Conservation (phyloP, 2,797 vertebrate species). For the Enteromius anoplus region DNA sequence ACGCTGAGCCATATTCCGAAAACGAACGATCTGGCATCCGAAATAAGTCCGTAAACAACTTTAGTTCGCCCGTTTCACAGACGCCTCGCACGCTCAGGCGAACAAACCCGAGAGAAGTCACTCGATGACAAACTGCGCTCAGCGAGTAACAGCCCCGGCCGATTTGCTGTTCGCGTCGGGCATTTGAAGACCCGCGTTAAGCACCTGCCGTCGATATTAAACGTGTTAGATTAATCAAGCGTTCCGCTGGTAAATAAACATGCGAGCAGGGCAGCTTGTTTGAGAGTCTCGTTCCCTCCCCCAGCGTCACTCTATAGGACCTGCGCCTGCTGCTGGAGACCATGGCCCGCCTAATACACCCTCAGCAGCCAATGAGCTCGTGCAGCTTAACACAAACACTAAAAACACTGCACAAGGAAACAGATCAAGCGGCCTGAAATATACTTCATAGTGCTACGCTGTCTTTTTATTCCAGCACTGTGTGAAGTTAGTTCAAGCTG, state of each 20-base stretch:
- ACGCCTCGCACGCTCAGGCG: background rate
- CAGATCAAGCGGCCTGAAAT: background rate
- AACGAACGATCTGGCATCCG: constrained; percentile 3
- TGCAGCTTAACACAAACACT: background rate
- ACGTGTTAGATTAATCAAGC: constrained; percentile 17
- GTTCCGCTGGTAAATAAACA: constrained; percentile 27
- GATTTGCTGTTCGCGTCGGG: background rate
- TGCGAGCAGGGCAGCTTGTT: background rate
- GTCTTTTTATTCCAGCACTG: background rate
- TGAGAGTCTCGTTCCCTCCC: constrained; percentile 19
- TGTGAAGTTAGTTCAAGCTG: background rate
- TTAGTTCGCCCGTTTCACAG: background rate
- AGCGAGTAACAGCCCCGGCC: background rate
- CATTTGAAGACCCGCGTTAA: background rate
- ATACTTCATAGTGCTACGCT: background rate
- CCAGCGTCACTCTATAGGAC: constrained; percentile 20
- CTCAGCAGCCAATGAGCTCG: constrained; percentile 6
- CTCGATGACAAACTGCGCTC: constrained; percentile 11
- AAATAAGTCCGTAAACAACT: constrained; percentile 22
- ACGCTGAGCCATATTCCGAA: constrained; percentile 82
- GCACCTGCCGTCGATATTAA: constrained; percentile 25
- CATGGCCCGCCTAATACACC: constrained; percentile 5
- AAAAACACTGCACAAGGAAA: background rate
- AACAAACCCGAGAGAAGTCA: constrained; percentile 59
- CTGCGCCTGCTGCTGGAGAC: constrained; percentile 10